phyloP scores from a whole-genome alignment of 2,888 invertebrate species.

The Mythimna ferrago region DNA sequence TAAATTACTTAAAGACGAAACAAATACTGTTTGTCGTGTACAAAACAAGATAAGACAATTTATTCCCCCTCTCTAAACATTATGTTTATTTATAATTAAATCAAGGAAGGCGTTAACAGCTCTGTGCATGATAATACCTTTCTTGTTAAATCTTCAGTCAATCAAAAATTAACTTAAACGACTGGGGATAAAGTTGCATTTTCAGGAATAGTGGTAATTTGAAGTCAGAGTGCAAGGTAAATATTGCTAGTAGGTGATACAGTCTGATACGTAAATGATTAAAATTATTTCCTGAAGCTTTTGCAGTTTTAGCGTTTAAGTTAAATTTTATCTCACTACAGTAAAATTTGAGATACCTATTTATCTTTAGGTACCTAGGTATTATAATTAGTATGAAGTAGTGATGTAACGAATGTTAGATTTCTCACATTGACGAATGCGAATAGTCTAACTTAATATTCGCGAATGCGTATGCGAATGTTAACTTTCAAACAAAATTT shows the following conservation, averaged over 20 bases:
- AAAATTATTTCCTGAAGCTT: conserved; percentile 4
- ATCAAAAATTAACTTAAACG: not conserved
- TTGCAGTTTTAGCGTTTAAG: not conserved
- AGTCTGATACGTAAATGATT: conserved; percentile 27
- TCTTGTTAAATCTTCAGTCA: not conserved
- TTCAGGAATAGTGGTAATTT: not conserved
- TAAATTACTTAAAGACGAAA: not conserved
- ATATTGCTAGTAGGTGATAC: conserved; percentile 14
- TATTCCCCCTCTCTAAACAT: conserved; percentile 21
- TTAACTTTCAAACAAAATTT: too few species aligned
- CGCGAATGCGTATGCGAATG: too few species aligned
- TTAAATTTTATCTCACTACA: not conserved
- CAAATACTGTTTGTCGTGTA: conserved; percentile 4
- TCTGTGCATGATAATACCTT: conserved; percentile 55
- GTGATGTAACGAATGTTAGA: too few species aligned
- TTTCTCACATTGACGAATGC: too few species aligned
- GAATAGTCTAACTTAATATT: too few species aligned
- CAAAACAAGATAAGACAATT: conserved; percentile 48
- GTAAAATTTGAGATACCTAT: not conserved
- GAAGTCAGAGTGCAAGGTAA: conserved; percentile 29
- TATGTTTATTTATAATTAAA: conserved; percentile 65
- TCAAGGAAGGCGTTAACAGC: conserved; percentile 58
- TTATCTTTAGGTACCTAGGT: not conserved
- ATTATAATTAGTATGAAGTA: not conserved
- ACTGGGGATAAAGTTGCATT: not conserved